Base-by-base conservation (phyloP, 2,113 vertebrate species). In the Choloepus hoffmanni region DNA sequence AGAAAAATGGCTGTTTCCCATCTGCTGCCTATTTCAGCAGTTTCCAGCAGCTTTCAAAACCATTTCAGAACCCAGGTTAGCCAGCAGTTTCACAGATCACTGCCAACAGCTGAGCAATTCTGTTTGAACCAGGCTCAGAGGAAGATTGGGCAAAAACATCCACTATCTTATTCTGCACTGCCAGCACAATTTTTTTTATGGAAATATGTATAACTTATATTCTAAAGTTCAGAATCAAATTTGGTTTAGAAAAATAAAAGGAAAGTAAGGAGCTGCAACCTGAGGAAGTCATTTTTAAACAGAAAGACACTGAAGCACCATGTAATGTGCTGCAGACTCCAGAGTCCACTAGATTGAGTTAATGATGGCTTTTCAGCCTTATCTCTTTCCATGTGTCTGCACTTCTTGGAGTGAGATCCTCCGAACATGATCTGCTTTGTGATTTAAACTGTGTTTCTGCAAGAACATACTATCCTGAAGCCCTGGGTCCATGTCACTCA, bases 241-340 rank as follows among this genome's bases (percentile, higher is more conserved):
- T 92, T 91, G 79, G 53, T 87, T 85, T 74, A 48, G 89, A 94
- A 92, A 86, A 62, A 55, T 65, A 68, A 94, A 89, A 53, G 10
- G 36, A 76, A 63, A 76, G 40, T 8, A 4, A 55, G 18, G 33
- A 87, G 85, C 55, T 90, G 60, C 2, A 18, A 33, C 77, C 73
- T 24, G 18, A 89, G 48, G n/a, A 77, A 77, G 83, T 23, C 28
- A 63, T 62, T 92, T 92, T 53, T 55, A 50, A 50, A 82, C 60
- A 78, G 68, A 45, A 63, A 68, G 21, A 16, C 28, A 3, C 67
- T 7, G 55, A 89, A 50, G 43, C 7, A 1, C 0, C 1, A 0
- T 8, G 48, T 14, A 16, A 24, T 7, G 28, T 1, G 1, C 50
- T 7, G 10, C 43, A 53, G 65, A 67, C 24, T 30, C 55, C 78